Conservation (phyloP, 2,888 invertebrate genomes). For the Reticulitermes lucifugus region DNA sequence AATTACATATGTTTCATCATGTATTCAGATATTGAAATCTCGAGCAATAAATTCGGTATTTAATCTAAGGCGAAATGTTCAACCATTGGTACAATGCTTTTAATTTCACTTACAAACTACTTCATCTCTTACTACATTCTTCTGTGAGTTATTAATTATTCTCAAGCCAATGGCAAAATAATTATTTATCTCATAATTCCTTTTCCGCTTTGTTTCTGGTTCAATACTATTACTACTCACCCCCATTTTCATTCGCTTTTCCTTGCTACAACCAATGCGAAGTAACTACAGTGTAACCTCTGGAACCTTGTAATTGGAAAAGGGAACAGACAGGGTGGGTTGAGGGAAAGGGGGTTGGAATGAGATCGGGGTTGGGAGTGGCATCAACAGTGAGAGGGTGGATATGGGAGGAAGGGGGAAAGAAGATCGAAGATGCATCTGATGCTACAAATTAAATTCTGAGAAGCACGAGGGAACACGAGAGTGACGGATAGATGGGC, state of each 20-base stretch:
- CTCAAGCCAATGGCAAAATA: constrained; percentile 41
- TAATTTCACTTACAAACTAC: constrained; percentile 4
- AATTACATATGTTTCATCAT: neutral
- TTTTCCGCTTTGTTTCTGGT: constrained; percentile 14
- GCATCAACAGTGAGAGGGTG: constrained; percentile 42
- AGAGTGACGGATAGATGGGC: constrained; percentile 38
- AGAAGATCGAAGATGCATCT: constrained; percentile 47
- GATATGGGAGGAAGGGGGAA: constrained; percentile 14
- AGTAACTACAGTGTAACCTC: constrained; percentile 31
- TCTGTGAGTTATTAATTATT: constrained; percentile 13
- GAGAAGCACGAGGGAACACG: constrained; percentile 37
- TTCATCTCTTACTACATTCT: neutral
- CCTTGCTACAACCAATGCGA: constrained; percentile 23
- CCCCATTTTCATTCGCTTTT: neutral
- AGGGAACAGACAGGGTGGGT: constrained; percentile 37
- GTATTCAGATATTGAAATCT: neutral
- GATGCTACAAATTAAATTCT: constrained; percentile 51
- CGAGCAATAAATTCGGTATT: neutral
- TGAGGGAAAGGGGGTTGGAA: constrained; percentile 29
- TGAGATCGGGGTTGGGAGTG: constrained; percentile 46
- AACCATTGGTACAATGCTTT: neutral
- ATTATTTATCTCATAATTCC: constrained; percentile 44
- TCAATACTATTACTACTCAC: neutral
- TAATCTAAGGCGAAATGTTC: neutral
- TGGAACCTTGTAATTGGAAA: constrained; percentile 47